Conservation (phyloP, 64 coral and sea anemone genomes). For the Exaiptasia diaphana region DNA sequence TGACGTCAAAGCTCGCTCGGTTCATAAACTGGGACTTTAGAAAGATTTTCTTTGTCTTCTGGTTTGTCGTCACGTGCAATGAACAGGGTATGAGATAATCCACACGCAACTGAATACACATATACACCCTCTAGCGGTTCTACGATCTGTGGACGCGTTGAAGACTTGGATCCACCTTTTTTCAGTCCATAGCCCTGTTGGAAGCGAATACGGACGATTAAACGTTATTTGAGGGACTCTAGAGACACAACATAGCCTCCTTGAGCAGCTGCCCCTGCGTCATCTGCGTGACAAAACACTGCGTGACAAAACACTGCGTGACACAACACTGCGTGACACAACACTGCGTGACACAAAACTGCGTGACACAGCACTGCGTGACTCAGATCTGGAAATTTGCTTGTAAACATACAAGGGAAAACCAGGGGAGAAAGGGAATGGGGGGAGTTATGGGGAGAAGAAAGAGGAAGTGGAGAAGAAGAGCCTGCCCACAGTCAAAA, state of each 20-base stretch:
- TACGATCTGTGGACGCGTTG: slow-evolving; percentile 73
- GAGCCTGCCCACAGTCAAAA: too few relatives aligned
- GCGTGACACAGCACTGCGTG: too few relatives aligned
- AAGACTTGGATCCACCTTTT: slow-evolving; percentile 79
- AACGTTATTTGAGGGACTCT: neutral
- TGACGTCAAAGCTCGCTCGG: too few relatives aligned
- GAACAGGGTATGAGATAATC: slow-evolving; percentile 68
- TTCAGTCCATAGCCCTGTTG: slow-evolving; percentile 79
- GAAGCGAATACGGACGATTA: too few relatives aligned
- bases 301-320: too few relatives aligned
- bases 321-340: too few relatives aligned
- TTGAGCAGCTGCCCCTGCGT: too few relatives aligned
- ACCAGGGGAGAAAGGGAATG: neutral
- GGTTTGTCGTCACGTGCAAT: slow-evolving; percentile 68
- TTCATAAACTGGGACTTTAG: slow-evolving; percentile 72
- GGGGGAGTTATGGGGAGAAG: neutral
- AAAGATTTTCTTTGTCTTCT: slow-evolving; percentile 51
- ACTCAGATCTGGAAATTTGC: too few relatives aligned
- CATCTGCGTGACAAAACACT: too few relatives aligned
- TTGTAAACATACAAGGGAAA: too few relatives aligned
- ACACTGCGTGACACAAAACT: too few relatives aligned
- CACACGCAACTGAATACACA: slow-evolving; percentile 66
- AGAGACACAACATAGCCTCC: too few relatives aligned
- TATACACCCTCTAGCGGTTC: slow-evolving; percentile 82
- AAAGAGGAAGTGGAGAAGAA: neutral